phyloP scores from a whole-genome alignment of 2,113 vertebrate genomes.

The Eptesicus fuscus region DNA sequence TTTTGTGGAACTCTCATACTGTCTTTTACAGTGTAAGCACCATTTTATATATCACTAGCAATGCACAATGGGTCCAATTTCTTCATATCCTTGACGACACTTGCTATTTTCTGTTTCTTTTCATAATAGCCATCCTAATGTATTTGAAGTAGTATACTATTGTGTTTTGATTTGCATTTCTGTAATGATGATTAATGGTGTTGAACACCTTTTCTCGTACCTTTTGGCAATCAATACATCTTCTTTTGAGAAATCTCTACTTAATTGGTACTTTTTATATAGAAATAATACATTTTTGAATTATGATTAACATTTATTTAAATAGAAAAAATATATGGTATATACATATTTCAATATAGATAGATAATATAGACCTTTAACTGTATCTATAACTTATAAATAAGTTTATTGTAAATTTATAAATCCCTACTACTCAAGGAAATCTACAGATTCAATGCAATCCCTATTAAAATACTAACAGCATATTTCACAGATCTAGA shows the following conservation, averaged over 20 bases:
- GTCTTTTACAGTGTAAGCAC: neutral
- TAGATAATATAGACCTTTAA: no score
- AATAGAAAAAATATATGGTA: no score
- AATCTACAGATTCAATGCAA: no score
- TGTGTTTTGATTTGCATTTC: neutral
- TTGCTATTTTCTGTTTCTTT: neutral
- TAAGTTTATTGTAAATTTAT: no score
- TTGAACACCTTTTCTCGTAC: neutral
- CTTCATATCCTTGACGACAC: neutral
- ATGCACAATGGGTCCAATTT: neutral
- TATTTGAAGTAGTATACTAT: neutral
- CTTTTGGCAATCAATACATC: neutral
- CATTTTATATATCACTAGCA: neutral
- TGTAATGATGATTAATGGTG: neutral
- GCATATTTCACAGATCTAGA: no score
- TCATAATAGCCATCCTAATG: neutral
- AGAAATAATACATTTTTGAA: neutral
- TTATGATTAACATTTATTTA: no score
- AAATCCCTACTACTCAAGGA: no score
- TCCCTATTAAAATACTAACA: no score
- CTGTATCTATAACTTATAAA: no score
- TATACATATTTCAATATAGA: no score
- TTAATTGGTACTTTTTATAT: neutral
- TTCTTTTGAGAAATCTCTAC: constrained; percentile 1
- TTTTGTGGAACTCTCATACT: neutral